Evolutionary conservation across 2,797 vertebrate species (phyloP).

Genomic region (Lepus townsendii): DNA sequence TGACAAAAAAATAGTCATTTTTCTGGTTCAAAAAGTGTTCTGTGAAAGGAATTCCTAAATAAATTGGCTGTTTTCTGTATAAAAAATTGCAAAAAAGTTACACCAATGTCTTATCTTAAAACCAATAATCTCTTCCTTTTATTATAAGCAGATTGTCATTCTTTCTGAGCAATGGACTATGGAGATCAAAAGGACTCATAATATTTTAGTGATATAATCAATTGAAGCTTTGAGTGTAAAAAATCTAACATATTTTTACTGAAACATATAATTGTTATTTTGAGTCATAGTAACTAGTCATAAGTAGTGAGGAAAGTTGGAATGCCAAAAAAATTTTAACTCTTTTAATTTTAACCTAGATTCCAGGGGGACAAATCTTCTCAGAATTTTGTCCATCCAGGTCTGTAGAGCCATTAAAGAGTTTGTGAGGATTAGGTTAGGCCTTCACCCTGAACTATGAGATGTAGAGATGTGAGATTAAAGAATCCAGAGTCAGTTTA

Average conservation of each 20-base stretch:
- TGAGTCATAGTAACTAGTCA: neutral
- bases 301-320: constrained; percentile 28
- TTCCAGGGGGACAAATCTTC: neutral
- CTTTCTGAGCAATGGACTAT: neutral
- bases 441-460: neutral
- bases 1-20: constrained; percentile 2
- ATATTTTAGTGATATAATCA: neutral
- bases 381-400: neutral
- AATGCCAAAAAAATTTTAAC: neutral
- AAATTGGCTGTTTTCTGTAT: neutral
- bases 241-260: constrained; percentile 20
- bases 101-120: neutral
- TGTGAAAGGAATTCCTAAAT: neutral
- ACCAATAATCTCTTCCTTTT: neutral
- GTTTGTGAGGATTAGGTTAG: neutral
- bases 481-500: constrained; percentile 1
- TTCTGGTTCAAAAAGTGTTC: neutral
- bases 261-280: constrained; percentile 6
- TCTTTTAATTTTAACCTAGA: constrained; percentile 17
- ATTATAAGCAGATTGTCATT: neutral
- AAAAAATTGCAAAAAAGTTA: neutral
- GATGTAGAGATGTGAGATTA: neutral
- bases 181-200: neutral
- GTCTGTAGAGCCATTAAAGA: neutral
- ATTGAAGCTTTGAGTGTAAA: constrained; percentile 8